These are phyloP conservation scores for Melinaea marsaeus DNA, from an alignment of 2,888 invertebrate genomes.

Conservation along the genomic window DNA sequence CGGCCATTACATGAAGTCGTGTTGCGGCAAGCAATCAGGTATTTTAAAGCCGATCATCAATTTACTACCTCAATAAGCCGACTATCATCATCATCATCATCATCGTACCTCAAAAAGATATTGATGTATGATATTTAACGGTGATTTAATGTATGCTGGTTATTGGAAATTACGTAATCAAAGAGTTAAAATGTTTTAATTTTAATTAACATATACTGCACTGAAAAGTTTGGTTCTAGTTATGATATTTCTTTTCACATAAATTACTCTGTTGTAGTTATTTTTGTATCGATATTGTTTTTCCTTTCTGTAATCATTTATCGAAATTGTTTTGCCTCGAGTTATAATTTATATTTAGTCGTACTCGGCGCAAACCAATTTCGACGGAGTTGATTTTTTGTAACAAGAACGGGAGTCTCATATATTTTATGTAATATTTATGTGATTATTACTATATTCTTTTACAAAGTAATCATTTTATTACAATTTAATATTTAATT, in stretches of 20 bases:
- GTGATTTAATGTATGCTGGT: too few relatives aligned
- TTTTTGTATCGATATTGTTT: conserved; percentile 47
- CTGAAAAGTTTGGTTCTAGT: too few relatives aligned
- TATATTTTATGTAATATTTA: too few relatives aligned
- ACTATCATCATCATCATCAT: too few relatives aligned
- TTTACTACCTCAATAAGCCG: conserved; percentile 15
- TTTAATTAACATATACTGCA: too few relatives aligned
- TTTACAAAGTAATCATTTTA: too few relatives aligned
- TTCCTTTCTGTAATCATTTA: conserved; percentile 50
- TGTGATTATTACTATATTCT: too few relatives aligned
- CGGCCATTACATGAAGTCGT: conserved; percentile 19
- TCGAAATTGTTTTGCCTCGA: conserved; percentile 47
- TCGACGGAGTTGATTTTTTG: conserved; percentile 33
- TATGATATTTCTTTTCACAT: background rate
- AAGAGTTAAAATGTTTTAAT: too few relatives aligned
- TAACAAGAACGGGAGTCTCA: background rate
- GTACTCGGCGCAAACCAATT: conserved; percentile 44
- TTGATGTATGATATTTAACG: too few relatives aligned
- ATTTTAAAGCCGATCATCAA: conserved; percentile 16
- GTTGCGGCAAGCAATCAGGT: conserved; percentile 22
- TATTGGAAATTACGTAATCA: too few relatives aligned
- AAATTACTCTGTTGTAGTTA: conserved; percentile 25
- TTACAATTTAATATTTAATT: background rate
- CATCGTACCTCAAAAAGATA: too few relatives aligned
- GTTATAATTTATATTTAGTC: conserved; percentile 53